Conservation (phyloP, 2,888 invertebrate genomes). For the Ephialtes manifestator region DNA sequence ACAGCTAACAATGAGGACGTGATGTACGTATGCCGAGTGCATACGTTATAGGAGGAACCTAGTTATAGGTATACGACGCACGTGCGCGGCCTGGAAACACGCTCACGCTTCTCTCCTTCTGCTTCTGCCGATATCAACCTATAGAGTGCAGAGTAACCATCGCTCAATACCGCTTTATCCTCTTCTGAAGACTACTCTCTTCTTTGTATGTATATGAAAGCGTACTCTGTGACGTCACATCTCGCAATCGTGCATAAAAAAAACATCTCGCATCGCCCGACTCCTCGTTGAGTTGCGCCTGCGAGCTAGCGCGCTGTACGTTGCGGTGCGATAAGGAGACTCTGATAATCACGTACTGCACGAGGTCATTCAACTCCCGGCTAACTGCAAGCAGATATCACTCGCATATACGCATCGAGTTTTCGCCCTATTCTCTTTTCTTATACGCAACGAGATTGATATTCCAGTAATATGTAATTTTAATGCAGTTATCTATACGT, state of each 20-base stretch:
- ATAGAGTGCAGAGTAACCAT: neutral
- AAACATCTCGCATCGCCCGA: constrained; percentile 35
- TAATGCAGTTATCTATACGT: neutral
- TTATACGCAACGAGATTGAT: constrained; percentile 15
- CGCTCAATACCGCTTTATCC: neutral
- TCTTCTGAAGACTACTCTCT: neutral
- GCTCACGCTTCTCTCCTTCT: constrained; percentile 9
- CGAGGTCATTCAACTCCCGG: constrained; percentile 58
- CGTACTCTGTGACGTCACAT: constrained; percentile 58
- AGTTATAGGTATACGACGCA: constrained; percentile 39
- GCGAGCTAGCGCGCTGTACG: constrained; percentile 39
- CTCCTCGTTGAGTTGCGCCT: constrained; percentile 6
- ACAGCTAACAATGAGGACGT: constrained; percentile 50
- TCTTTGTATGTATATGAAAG: constrained; percentile 31
- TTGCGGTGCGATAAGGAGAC: constrained; percentile 59
- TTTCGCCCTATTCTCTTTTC: constrained; percentile 9
- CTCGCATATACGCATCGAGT: constrained; percentile 28
- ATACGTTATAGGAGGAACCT: constrained; percentile 31
- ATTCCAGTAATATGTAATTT: neutral
- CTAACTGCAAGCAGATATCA: constrained; percentile 56
- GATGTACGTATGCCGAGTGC: constrained; percentile 33
- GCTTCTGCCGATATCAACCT: constrained; percentile 5
- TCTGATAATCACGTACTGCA: constrained; percentile 57
- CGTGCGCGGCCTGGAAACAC: constrained; percentile 60
- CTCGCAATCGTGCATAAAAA: constrained; percentile 24